Conservation (phyloP, 2,888 invertebrate genomes). For the Isotomurus palustris region DNA sequence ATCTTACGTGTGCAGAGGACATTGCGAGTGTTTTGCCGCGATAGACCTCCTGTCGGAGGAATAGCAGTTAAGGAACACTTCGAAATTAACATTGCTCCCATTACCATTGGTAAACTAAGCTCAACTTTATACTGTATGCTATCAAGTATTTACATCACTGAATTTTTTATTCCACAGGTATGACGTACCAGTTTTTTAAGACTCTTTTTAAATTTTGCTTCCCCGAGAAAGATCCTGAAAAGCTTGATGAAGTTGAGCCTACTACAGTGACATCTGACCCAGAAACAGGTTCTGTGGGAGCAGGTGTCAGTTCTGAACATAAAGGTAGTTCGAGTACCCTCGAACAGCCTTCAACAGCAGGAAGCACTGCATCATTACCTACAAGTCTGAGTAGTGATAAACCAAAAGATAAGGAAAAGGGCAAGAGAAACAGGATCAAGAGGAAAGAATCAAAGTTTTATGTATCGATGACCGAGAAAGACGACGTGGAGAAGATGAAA, state of each 20-base stretch:
- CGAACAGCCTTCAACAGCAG: constrained; percentile 17
- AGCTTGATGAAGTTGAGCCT: constrained; percentile 66
- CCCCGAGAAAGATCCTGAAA: constrained; percentile 84
- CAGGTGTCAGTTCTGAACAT: constrained; percentile 20
- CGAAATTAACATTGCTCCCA: constrained; percentile 94
- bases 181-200: constrained; percentile 94
- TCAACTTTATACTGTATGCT: neutral
- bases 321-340: constrained; percentile 16
- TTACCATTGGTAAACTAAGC: constrained; percentile 70
- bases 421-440: constrained; percentile 46
- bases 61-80: constrained; percentile 98
- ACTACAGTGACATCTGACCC: constrained; percentile 50
- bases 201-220: constrained; percentile 97
- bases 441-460: constrained; percentile 83
- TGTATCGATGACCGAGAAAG: constrained; percentile 76
- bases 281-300: constrained; percentile 28
- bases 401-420: constrained; percentile 31
- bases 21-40: constrained; percentile 88
- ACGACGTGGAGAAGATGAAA: constrained; percentile 97
- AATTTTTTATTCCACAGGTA: constrained; percentile 52
- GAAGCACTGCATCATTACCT: constrained; percentile 13
- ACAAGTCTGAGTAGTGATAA: constrained; percentile 13
- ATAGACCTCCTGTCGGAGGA: constrained; percentile 96
- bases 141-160: neutral
- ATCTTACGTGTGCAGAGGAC: constrained; percentile 59